Evolutionary conservation across 2,113 vertebrate species (phyloP).

Genomic region (Labrus mixtus): DNA sequence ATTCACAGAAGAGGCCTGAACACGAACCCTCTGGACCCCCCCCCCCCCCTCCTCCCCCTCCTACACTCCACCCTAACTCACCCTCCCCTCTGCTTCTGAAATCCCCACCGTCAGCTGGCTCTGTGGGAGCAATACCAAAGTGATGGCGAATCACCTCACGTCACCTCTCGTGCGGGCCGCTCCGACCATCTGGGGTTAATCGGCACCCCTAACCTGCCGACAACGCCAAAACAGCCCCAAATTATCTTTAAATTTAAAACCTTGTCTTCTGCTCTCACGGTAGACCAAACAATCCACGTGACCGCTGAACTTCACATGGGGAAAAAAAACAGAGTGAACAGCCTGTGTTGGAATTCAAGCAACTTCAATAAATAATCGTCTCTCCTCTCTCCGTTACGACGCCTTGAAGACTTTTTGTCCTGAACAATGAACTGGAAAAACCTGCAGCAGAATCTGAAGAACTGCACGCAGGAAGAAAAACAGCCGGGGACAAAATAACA

Average conservation of each 20-base stretch:
- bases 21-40: conserved; percentile 42
- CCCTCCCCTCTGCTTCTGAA: conserved; percentile 50
- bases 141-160: conserved; percentile 57
- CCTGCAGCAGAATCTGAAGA: too few relatives aligned
- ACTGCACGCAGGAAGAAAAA: too few relatives aligned
- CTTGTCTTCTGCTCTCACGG: conserved; percentile 6
- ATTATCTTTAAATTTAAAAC: not conserved
- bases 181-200: conserved; percentile 54
- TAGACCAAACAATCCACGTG: conserved; percentile 39
- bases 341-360: too few relatives aligned
- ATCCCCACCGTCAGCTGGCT: conserved; percentile 51
- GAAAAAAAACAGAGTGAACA: not conserved
- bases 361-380: too few relatives aligned
- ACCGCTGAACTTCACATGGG: conserved; percentile 5
- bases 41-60: not conserved
- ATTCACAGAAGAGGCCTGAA: conserved; percentile 65
- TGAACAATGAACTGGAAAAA: too few relatives aligned
- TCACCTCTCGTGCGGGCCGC: conserved; percentile 44
- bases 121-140: conserved; percentile 47
- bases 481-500: too few relatives aligned
- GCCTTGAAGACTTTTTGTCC: too few relatives aligned
- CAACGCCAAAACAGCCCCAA: conserved; percentile 26
- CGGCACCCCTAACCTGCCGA: conserved; percentile 16
- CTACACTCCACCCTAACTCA: not conserved
- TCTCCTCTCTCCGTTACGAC: too few relatives aligned